Evolutionary conservation across 2,888 invertebrate species (phyloP).

Genomic region (Cataglyphis rosenhaueri): DNA sequence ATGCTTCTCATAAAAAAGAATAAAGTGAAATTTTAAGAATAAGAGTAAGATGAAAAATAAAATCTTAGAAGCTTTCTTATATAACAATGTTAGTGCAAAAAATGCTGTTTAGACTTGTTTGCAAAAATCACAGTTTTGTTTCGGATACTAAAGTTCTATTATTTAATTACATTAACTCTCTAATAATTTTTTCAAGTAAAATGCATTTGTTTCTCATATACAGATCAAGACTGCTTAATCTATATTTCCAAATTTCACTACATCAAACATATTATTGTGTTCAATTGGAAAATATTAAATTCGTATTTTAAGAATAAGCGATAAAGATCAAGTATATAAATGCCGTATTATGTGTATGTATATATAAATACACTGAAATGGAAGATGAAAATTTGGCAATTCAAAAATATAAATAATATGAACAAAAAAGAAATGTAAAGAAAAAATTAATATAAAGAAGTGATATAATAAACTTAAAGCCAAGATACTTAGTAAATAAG

Average conservation of each 20-base stretch:
- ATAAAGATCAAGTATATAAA: constrained; percentile 35
- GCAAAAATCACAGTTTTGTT: constrained; percentile 55
- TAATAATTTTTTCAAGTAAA: constrained; percentile 28
- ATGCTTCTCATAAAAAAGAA: not conserved
- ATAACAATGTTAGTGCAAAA: constrained; percentile 39
- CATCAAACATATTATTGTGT: constrained; percentile 28
- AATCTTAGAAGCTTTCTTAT: constrained; percentile 3
- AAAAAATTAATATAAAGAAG: constrained; percentile 33
- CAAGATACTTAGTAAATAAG: constrained; percentile 41
- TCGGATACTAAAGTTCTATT: constrained; percentile 29
- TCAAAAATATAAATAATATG: constrained; percentile 37
- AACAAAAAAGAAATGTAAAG: constrained; percentile 17
- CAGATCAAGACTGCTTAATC: constrained; percentile 15
- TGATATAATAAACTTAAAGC: constrained; percentile 37
- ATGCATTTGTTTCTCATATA: constrained; percentile 21
- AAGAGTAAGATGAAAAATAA: constrained; percentile 25
- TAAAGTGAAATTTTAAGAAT: not conserved
- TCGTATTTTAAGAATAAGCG: constrained; percentile 9
- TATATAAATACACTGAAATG: constrained; percentile 34
- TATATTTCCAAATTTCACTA: constrained; percentile 12
- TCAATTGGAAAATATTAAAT: constrained; percentile 9
- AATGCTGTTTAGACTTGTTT: constrained; percentile 40
- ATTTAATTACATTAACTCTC: constrained; percentile 34
- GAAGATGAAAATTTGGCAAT: constrained; percentile 45
- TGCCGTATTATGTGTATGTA: not conserved